Conservation (phyloP, 2,113 vertebrate genomes). For the Cinclus mexicanus region DNA sequence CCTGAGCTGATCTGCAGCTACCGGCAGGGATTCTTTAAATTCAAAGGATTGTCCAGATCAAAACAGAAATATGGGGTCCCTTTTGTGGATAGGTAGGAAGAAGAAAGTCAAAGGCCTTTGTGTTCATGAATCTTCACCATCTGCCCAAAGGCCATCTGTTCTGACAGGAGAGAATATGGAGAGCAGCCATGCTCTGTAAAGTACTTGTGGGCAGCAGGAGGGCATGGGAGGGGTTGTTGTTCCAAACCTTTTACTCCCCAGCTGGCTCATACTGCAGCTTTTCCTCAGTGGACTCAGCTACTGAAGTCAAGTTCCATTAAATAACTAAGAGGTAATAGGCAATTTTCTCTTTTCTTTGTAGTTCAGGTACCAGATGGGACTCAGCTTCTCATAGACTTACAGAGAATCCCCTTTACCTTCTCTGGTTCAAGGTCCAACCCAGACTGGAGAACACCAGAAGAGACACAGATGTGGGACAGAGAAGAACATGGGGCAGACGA, state of each 20-base stretch:
- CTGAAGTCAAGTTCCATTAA: background rate
- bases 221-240: accelerated
- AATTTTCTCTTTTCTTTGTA: background rate
- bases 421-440: background rate
- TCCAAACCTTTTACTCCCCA: background rate
- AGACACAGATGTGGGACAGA: background rate
- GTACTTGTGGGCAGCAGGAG: background rate
- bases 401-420: background rate
- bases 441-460: background rate
- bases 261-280: accelerated
- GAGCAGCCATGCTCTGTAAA: background rate
- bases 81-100: background rate
- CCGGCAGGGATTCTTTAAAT: background rate
- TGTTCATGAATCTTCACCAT: background rate
- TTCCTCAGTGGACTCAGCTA: background rate
- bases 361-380: background rate
- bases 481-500: background rate
- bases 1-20: background rate
- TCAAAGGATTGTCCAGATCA: background rate
- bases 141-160: background rate
- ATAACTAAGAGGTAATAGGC: background rate
- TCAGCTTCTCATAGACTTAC: too few relatives aligned
- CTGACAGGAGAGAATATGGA: background rate
- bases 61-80: background rate
- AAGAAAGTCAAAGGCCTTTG: background rate